Conservation (phyloP, 2,797 vertebrate genomes). For the Crossoptilon crossoptilon region DNA sequence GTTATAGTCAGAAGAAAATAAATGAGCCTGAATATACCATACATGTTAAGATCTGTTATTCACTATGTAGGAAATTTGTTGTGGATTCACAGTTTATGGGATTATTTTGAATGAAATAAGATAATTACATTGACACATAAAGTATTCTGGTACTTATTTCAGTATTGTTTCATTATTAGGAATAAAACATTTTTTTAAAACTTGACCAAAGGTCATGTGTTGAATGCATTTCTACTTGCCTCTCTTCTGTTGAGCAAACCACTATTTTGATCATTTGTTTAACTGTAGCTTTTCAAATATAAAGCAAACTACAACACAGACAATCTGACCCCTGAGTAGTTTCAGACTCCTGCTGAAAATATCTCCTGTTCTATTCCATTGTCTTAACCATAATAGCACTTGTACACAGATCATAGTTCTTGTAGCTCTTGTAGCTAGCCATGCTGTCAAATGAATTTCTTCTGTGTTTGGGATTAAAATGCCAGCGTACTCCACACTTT, state of each 20-base stretch:
- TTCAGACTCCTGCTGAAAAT: background rate
- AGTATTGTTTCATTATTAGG: background rate
- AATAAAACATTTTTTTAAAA: background rate
- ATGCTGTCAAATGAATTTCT: background rate
- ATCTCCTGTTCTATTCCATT: background rate
- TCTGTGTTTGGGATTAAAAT: background rate
- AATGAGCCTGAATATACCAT: background rate
- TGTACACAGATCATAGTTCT: background rate
- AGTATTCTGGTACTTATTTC: background rate
- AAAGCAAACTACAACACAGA: background rate
- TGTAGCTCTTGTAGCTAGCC: background rate
- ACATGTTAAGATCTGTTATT: background rate
- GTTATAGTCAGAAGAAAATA: background rate
- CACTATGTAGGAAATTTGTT: background rate
- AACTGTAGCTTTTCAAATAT: background rate
- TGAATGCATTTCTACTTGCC: background rate
- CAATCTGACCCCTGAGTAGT: background rate
- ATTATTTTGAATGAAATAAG: background rate
- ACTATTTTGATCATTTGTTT: background rate
- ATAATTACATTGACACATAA: background rate
- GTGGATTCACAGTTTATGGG: background rate
- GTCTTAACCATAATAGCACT: background rate
- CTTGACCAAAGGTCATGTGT: background rate
- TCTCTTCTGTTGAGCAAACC: background rate
- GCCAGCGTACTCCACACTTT: background rate